Base-by-base conservation (phyloP, 2,888 invertebrate genomes). In the Agonum fuliginosum region DNA sequence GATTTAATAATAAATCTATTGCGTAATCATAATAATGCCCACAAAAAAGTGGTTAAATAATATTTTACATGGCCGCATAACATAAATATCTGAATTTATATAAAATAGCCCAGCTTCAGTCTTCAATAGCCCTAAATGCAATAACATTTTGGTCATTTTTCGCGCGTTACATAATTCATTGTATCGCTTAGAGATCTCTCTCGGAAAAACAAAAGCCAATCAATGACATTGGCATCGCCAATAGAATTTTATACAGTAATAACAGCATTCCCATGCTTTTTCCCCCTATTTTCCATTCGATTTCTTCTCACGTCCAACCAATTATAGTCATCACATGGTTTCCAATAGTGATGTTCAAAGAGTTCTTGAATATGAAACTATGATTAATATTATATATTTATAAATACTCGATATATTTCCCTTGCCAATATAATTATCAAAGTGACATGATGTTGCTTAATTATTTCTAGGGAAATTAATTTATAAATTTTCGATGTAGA, bases 211-310 rank as follows among this genome's bases (percentile, higher is more conserved):
- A 37, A 37, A 37, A n/a, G n/a, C 54, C 24, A 22, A 54, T 54
- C 24, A 54, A 54, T 54, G 20, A 20, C 54, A 54, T 24, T 22
- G 22, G 22, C 37, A 37, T 10, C 24, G 24, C 12, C 22, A 20
- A 48, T 48, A 54, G 54, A 54, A 24, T 54, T 54, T 54, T 54
- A 54, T 54, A 24, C 22, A 54, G 54, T 54, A 12, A 37, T n/a
- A 54, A 54, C 54, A 20, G 12, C 24, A 24, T 54, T 54, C 12
- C 51, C 6, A 8, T 34, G 10, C 34, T 6, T 2, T n/a, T 3
- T 8, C 12, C 12, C n/a, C 4, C 37, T n/a, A n/a, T 37, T 37
- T 3, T 12, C 10, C 37, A 12, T 37, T 37, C 12, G 12, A 12
- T 37, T 54, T 54, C 54, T 12, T n/a, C 12, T 12, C 54, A 54